phyloP scores from a whole-genome alignment of 2,113 vertebrate genomes.

The Bubo scandiacus region DNA sequence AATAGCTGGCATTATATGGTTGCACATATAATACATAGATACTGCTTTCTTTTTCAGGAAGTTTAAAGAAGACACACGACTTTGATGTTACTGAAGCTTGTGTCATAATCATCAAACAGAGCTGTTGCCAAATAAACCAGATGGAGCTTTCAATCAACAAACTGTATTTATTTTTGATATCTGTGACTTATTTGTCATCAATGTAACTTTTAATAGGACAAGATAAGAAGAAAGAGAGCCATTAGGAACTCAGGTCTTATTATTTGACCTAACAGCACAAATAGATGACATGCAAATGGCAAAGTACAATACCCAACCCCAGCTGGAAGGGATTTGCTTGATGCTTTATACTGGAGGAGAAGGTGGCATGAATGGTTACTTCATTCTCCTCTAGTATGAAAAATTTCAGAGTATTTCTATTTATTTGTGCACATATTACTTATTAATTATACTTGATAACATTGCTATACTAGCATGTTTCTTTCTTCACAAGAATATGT shows the following conservation, averaged over 20 bases:
- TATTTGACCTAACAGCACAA: not conserved
- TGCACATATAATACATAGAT: not conserved
- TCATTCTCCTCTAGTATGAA: not conserved
- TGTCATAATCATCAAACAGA: constrained; percentile 7
- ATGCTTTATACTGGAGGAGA: not conserved
- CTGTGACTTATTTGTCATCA: constrained; percentile 4
- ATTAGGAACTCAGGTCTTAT: not conserved
- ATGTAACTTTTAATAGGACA: not conserved
- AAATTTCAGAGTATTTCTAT: not conserved
- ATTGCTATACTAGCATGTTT: not conserved
- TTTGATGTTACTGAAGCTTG: not conserved
- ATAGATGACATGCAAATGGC: not conserved
- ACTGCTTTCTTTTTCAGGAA: not conserved
- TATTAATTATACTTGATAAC: not conserved
- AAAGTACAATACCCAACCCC: not conserved
- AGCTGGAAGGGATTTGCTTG: not conserved
- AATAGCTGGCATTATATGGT: not conserved
- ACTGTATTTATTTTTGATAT: constrained; percentile 37
- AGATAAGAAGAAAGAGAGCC: not conserved
- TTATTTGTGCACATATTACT: not conserved
- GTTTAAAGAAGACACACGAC: not conserved
- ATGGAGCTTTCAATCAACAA: constrained; percentile 41
- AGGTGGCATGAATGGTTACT: not conserved
- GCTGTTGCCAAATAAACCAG: constrained; percentile 34
- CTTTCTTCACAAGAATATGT: not conserved